Evolutionary conservation across 2,888 invertebrate species (phyloP), one percentile per base, ranked within the genome.

Genomic region (Mimas tiliae): DNA sequence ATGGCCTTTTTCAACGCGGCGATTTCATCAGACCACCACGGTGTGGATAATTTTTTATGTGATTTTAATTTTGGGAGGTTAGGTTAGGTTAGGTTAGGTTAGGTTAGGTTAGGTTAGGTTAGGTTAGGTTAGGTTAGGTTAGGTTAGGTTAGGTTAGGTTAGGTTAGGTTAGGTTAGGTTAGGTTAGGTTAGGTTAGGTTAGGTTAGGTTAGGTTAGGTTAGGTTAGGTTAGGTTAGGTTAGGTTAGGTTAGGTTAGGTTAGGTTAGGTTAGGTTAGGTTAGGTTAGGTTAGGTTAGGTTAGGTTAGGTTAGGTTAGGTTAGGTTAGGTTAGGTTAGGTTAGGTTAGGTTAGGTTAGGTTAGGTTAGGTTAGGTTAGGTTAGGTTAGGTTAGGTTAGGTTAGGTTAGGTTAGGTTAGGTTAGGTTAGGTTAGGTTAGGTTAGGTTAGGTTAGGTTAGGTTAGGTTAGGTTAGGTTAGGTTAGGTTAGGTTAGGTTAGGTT

Each of bases 401-500:
- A 64, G 67, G 67, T 67, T 67, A 64, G 67, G 67, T 67, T 65
- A 55, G 65, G 65, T 65, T 65, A 55, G 63, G 63, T 63, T 63
- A 64, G 66, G 66, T 66, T 67, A 65, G 67, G 67, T 67, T 65
- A 63, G 67, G 67, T 67, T 67, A 65, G 67, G 67, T 67, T 67
- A 65, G 67, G 67, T 67, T 67, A 65, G 67, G 67, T 67, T 67
- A 65, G 67, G 67, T 67, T 67, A 63, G 67, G 65, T 67, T 67
- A 65, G 67, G 67, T 67, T 67, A 65, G 65, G 67, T 67, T 67
- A 65, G 67, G 67, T 67, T 67, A 67, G 65, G 65, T 65, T 66
- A 66, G 65, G 63, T 69, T 65, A 66, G 67, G 67, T 66, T 68
- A 66, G 66, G 66, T 66, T 68, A 68, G 68, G 66, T 68, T 68